A percentile compares a stretch with the other conserved stretches of the same genome.
These are phyloP conservation scores for Megaceryle alcyon DNA, from an alignment of 2,797 vertebrate genomes.

Conservation along the genomic window DNA sequence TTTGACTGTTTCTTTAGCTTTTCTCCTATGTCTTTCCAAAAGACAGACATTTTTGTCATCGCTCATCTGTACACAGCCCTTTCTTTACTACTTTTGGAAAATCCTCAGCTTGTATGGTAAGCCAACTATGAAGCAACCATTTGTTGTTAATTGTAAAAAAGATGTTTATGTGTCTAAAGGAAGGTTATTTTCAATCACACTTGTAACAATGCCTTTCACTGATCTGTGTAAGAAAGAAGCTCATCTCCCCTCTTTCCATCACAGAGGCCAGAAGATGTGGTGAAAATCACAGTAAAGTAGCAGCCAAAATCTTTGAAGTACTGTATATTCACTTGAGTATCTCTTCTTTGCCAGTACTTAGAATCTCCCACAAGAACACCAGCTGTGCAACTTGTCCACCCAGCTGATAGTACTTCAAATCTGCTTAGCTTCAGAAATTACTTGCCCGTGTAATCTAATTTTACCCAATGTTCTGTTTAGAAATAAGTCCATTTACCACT, in stretches of 20 bases:
- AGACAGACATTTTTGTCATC: not conserved
- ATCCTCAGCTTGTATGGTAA: fast-evolving
- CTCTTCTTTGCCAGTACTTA: not conserved
- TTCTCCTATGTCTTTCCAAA: not conserved
- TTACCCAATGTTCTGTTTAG: constrained; percentile 67
- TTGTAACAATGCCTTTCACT: not conserved
- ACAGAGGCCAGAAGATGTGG: not conserved
- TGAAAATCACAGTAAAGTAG: not conserved
- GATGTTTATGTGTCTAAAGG: not conserved
- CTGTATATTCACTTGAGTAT: not conserved
- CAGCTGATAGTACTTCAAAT: constrained; percentile 72
- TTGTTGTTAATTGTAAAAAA: not conserved
- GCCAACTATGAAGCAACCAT: not conserved
- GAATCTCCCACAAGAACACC: constrained; percentile 28
- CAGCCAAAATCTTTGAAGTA: constrained; percentile 25
- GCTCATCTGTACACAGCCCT: not conserved
- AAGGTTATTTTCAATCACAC: not conserved
- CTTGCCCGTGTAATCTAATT: constrained; percentile 70
- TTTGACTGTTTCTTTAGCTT: not conserved
- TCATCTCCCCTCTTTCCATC: not conserved
- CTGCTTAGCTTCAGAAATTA: constrained; percentile 72
- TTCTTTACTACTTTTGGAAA: not conserved
- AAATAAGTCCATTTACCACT: constrained; percentile 71
- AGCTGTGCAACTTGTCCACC: constrained; percentile 62
- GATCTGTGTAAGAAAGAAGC: not conserved